Percentiles rank a stretch among this genome's conserved stretches.
Conservation (phyloP, 2,113 vertebrate genomes). For the Galbula dea region DNA sequence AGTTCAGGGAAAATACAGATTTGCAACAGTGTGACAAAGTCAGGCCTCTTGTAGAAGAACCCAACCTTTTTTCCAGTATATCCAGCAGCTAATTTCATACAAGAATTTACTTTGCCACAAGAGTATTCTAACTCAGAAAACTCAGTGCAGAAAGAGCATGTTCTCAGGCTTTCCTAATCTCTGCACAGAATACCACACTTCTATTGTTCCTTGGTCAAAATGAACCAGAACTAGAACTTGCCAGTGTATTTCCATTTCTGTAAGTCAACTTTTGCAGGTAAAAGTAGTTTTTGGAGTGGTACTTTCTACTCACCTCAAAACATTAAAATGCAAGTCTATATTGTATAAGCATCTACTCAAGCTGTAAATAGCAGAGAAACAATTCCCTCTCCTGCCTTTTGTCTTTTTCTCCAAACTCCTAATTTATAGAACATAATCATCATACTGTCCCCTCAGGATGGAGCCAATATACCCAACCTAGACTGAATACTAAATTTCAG, state of each 20-base stretch:
- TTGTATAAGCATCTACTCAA: neutral
- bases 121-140: neutral
- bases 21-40: neutral
- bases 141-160: neutral
- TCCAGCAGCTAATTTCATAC: neutral
- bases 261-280: neutral
- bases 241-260: neutral
- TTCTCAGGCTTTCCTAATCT: neutral
- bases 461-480: neutral
- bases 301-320: neutral
- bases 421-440: neutral
- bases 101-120: neutral
- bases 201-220: neutral
- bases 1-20: neutral
- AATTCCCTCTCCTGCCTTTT: neutral
- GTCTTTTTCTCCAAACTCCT: neutral
- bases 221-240: neutral
- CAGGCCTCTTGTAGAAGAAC: neutral
- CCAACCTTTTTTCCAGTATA: neutral
- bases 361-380: neutral
- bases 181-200: neutral
- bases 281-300: neutral
- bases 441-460: neutral
- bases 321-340: neutral
- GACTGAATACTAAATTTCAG: neutral